Evolutionary conservation across 2,113 vertebrate species (phyloP).

Genomic region (Pachypanchax playfairii): DNA sequence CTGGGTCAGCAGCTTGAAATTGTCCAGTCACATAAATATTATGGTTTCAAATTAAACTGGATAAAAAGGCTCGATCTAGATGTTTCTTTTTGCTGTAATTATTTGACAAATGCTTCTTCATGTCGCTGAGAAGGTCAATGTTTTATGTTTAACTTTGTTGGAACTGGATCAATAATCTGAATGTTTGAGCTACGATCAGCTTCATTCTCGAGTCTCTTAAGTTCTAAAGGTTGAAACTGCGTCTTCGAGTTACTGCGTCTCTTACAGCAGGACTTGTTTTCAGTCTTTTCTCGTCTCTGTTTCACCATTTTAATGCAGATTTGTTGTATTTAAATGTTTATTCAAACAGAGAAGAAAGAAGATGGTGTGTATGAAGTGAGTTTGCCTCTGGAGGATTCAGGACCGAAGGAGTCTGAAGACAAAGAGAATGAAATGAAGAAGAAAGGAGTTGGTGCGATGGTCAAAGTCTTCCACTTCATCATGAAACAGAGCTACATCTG

Average conservation of each 20-base stretch:
- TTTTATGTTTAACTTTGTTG: too few species aligned
- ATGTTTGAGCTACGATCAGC: too few species aligned
- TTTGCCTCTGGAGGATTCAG: conserved; percentile 82
- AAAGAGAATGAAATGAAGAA: conserved; percentile 80
- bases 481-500: conserved; percentile 99
- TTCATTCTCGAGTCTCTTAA: too few species aligned
- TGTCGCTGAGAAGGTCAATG: too few species aligned
- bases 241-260: too few species aligned
- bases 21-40: neutral
- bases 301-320: too few species aligned
- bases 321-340: too few species aligned
- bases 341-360: conserved; percentile 71
- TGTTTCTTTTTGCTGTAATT: neutral
- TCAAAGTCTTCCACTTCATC: conserved; percentile 91
- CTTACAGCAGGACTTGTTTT: too few species aligned
- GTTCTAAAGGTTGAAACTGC: too few species aligned
- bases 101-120: too few species aligned
- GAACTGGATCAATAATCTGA: too few species aligned
- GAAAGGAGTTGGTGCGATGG: conserved; percentile 82
- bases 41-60: neutral
- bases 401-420: conserved; percentile 66
- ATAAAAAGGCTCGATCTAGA: neutral
- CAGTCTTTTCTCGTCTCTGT: too few species aligned
- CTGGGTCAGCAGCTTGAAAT: neutral
- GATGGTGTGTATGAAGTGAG: conserved; percentile 66